These are phyloP conservation scores for Peribatodes rhomboidaria DNA, from an alignment of 2,888 invertebrate species.

Conservation along the genomic window DNA sequence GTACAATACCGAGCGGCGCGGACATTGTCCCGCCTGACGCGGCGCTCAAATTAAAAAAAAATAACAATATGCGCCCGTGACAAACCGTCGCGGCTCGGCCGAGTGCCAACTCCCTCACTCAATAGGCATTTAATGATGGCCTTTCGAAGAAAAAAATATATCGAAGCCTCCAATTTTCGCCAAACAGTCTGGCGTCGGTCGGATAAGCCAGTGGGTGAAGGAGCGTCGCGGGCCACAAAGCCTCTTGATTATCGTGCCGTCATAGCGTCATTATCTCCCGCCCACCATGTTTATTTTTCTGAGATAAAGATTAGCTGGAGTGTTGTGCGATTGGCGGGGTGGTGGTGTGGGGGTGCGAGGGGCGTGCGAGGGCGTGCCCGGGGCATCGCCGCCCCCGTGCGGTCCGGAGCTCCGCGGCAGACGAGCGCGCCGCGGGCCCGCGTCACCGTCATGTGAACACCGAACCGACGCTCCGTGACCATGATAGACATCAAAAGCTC, in stretches of 20 bases:
- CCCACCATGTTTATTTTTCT: conserved; percentile 85
- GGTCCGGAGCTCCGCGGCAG: conserved; percentile 41
- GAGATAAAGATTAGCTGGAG: conserved; percentile 85
- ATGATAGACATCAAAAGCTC: conserved; percentile 98
- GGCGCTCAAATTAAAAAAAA: conserved; percentile 62
- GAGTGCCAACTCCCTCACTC: conserved; percentile 60
- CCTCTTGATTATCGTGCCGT: conserved; percentile 80
- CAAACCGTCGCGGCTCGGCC: conserved; percentile 62
- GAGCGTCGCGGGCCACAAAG: conserved; percentile 81
- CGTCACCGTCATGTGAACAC: conserved; percentile 61
- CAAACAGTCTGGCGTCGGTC: conserved; percentile 74
- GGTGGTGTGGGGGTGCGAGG: conserved; percentile 62
- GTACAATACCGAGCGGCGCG: conserved; percentile 55
- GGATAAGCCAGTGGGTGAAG: conserved; percentile 72
- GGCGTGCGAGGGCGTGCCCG: conserved; percentile 67
- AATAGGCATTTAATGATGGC: conserved; percentile 65
- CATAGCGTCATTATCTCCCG: conserved; percentile 82
- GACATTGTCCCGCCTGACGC: conserved; percentile 54
- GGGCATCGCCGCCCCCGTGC: conserved; percentile 55
- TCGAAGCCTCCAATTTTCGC: conserved; percentile 72
- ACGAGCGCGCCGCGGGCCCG: conserved; percentile 46
- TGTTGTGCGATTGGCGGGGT: conserved; percentile 79
- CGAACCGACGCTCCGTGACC: conserved; percentile 65
- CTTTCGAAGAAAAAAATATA: conserved; percentile 58
- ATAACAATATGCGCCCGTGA: conserved; percentile 66